Percentiles rank a stretch among this genome's conserved stretches.
phyloP scores from a whole-genome alignment of 2,797 vertebrate species.

The Prunella strophiata region DNA sequence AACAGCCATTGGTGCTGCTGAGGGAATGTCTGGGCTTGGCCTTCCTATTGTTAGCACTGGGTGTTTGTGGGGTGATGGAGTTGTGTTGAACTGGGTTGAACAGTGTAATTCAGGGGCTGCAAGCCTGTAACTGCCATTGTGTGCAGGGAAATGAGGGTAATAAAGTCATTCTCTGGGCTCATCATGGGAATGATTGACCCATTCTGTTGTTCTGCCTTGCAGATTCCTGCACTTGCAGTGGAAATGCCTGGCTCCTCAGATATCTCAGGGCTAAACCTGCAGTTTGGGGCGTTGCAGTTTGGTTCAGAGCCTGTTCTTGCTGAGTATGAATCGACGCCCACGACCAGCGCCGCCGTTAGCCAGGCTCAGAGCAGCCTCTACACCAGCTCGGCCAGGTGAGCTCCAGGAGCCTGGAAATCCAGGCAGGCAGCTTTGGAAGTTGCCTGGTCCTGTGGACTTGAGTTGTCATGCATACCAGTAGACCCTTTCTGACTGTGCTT shows the following conservation, averaged over 20 bases:
- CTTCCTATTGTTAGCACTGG: neutral
- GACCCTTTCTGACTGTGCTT: slow-evolving; percentile 77
- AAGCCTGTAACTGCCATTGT: accelerated
- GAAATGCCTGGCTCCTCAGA: slow-evolving; percentile 98
- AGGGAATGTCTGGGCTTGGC: neutral
- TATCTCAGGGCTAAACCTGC: slow-evolving; percentile 94
- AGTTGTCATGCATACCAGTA: slow-evolving; percentile 75
- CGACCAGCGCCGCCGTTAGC: slow-evolving; percentile 79
- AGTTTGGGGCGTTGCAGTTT: slow-evolving; percentile 96
- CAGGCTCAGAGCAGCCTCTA: slow-evolving; percentile 91
- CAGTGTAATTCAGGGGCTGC: neutral
- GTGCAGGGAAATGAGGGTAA: neutral
- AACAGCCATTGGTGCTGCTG: neutral
- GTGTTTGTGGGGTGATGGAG: neutral
- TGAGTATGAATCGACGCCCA: slow-evolving; percentile 87
- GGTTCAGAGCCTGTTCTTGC: slow-evolving; percentile 93
- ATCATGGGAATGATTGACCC: neutral
- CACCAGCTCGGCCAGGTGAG: slow-evolving; percentile 89
- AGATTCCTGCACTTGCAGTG: slow-evolving; percentile 96
- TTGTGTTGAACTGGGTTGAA: neutral
- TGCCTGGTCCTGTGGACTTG: accelerated
- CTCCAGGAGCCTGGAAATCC: accelerated
- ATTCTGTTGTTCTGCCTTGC: neutral
- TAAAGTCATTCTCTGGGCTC: neutral
- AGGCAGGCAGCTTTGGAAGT: neutral